A percentile compares a stretch with the other conserved stretches of the same genome.
Evolutionary conservation across 2,113 vertebrate genomes (phyloP).

Genomic region (Macrotis lagotis): DNA sequence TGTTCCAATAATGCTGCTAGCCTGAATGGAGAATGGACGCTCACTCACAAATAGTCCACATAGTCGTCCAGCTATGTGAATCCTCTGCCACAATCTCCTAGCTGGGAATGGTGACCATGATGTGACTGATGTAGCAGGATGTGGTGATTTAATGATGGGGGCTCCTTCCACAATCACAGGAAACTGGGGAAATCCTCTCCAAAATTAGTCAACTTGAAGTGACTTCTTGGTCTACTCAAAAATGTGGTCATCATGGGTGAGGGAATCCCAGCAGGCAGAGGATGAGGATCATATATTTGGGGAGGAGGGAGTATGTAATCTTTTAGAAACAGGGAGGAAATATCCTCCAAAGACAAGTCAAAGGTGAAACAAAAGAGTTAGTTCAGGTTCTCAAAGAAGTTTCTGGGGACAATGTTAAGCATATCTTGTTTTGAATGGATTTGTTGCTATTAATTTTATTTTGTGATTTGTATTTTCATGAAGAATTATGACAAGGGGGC

Average conservation of each 20-base stretch:
- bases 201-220: background rate
- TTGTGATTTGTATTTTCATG: background rate
- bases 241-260: background rate
- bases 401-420: background rate
- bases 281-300: background rate
- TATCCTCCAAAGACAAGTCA: background rate
- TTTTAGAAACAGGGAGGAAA: background rate
- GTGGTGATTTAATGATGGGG: background rate
- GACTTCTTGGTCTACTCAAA: background rate
- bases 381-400: background rate
- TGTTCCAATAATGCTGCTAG: background rate
- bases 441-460: background rate
- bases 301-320: background rate
- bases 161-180: constrained; percentile 1
- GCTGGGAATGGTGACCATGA: constrained; percentile 24
- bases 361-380: background rate
- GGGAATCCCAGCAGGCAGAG: background rate
- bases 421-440: background rate
- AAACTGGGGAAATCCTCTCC: constrained; percentile 28
- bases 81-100: constrained; percentile 45
- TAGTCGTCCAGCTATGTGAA: constrained; percentile 5
- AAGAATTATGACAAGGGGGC: too few species aligned
- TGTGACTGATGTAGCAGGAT: constrained; percentile 55
- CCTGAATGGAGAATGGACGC: background rate
- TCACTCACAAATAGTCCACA: background rate